A percentile compares a stretch with the other conserved stretches of the same genome.
These are phyloP conservation scores for Camelus bactrianus DNA, from an alignment of 2,113 vertebrate genomes.

Conservation along the genomic window DNA sequence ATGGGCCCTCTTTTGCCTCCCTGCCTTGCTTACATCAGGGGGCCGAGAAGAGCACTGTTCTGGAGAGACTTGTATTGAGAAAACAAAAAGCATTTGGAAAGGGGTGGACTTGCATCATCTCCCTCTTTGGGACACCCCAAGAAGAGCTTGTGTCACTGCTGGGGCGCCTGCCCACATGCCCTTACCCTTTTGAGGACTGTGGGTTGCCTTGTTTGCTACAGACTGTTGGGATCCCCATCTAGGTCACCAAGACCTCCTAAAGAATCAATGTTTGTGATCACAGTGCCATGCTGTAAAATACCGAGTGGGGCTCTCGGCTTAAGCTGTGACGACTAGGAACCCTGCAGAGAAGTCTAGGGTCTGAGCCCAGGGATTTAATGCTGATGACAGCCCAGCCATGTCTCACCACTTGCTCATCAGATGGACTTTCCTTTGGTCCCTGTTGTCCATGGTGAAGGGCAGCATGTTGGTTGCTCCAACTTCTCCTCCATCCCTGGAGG, in stretches of 20 bases:
- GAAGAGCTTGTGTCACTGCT: constrained; percentile 81
- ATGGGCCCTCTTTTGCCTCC: constrained; percentile 82
- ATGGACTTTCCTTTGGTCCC: constrained; percentile 82
- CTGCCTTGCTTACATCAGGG: constrained; percentile 81
- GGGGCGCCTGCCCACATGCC: constrained; percentile 75
- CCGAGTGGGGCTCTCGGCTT: constrained; percentile 71
- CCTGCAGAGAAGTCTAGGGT: constrained; percentile 80
- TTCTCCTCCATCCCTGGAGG: constrained; percentile 81
- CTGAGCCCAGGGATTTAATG: constrained; percentile 78
- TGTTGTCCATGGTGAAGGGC: constrained; percentile 80
- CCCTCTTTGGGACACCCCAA: constrained; percentile 84
- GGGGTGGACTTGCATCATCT: constrained; percentile 84
- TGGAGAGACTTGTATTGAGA: constrained; percentile 83
- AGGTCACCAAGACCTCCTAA: constrained; percentile 75
- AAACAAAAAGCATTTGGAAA: constrained; percentile 78
- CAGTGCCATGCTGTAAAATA: constrained; percentile 70
- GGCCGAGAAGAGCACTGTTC: constrained; percentile 83
- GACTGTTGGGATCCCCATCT: constrained; percentile 79
- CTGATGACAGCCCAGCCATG: constrained; percentile 77
- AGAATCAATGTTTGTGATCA: constrained; percentile 74
- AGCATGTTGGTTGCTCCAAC: constrained; percentile 76
- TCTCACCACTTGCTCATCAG: constrained; percentile 79
- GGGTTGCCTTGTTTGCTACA: constrained; percentile 80
- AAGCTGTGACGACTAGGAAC: constrained; percentile 75
- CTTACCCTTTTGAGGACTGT: constrained; percentile 77